Conservation (phyloP, 1,140 invertebrate genomes). For the Rhyacophila brunnea region DNA sequence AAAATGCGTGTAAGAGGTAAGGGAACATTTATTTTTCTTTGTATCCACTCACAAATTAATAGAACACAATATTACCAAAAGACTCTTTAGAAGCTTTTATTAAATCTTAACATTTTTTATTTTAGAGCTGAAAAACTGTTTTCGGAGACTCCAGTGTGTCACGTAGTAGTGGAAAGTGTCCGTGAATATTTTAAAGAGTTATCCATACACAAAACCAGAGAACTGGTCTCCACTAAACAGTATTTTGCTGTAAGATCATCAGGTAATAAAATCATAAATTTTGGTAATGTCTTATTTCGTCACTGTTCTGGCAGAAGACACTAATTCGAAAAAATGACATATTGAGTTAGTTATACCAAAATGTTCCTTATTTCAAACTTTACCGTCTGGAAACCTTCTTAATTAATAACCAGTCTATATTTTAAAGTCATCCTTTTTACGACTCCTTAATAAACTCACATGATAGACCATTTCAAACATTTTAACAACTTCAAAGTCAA, state of each 20-base stretch:
- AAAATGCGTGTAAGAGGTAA: slow-evolving; percentile 43
- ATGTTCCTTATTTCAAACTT: too few species aligned
- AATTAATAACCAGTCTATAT: too few species aligned
- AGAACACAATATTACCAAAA: background rate
- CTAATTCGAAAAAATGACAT: too few species aligned
- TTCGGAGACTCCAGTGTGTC: slow-evolving; percentile 38
- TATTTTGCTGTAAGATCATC: slow-evolving; percentile 56
- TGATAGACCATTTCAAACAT: too few species aligned
- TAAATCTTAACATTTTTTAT: background rate
- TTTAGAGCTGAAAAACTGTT: slow-evolving; percentile 44
- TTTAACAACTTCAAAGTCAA: too few species aligned
- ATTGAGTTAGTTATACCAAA: too few species aligned
- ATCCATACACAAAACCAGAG: background rate
- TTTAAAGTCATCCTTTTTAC: too few species aligned
- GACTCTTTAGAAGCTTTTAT: background rate
- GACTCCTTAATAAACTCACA: too few species aligned
- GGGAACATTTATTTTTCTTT: too few species aligned
- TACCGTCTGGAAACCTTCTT: too few species aligned
- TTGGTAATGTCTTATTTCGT: background rate
- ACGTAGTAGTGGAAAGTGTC: slow-evolving; percentile 41
- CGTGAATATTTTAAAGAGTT: slow-evolving; percentile 35
- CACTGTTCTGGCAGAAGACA: too few species aligned
- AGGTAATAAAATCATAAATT: slow-evolving; percentile 36
- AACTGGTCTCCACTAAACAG: slow-evolving; percentile 30
- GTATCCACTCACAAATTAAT: too few species aligned